Conservation (phyloP, 1,140 invertebrate genomes). For the Rhizoglyphus robini region DNA sequence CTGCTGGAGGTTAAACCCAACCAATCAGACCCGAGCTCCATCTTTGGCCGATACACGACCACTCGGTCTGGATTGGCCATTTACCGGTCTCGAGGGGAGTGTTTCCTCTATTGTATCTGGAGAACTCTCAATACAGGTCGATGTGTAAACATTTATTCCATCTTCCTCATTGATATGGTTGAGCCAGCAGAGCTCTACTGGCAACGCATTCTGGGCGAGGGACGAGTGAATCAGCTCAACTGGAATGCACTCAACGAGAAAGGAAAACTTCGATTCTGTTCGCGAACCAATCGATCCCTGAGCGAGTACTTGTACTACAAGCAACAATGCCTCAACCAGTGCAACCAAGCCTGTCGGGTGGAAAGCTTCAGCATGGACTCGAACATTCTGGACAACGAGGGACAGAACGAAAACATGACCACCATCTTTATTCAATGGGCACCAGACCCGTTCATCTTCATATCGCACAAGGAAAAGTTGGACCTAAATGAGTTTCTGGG, state of each 20-base stretch:
- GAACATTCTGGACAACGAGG: neutral
- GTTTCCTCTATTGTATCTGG: slow-evolving; percentile 7
- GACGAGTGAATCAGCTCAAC: neutral
- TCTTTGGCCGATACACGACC: neutral
- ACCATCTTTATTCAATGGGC: neutral
- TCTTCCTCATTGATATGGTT: neutral
- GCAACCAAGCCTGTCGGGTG: neutral
- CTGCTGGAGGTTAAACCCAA: neutral
- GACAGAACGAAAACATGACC: neutral
- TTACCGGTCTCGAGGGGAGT: neutral
- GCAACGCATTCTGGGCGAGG: too few relatives aligned
- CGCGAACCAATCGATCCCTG: neutral
- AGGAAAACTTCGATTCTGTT: neutral
- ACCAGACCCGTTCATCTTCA: neutral
- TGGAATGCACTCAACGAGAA: neutral
- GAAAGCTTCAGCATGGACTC: neutral
- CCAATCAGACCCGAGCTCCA: neutral
- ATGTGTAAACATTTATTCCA: neutral
- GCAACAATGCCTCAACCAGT: neutral
- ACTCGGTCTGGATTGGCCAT: neutral
- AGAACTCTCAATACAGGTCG: neutral
- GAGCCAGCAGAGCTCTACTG: neutral
- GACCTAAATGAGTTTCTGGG: neutral
- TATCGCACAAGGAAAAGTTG: neutral
- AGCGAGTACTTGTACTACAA: neutral